Evolutionary conservation across 2,113 vertebrate species (phyloP).

Genomic region (Cinclus cinclus): DNA sequence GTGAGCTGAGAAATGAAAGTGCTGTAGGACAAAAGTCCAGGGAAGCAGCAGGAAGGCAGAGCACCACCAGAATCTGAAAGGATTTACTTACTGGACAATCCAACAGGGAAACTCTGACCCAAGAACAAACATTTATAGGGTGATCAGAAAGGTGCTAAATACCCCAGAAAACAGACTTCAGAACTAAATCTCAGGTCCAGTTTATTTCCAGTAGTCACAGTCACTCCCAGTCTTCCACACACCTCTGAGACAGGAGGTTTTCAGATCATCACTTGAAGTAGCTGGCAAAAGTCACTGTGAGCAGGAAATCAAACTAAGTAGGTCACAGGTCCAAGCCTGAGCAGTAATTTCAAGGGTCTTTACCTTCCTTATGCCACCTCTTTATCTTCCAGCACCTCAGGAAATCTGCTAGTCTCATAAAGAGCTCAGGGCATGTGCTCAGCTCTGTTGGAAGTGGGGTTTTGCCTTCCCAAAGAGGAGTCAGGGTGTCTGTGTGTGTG

Average conservation of each 20-base stretch:
- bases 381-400: not conserved
- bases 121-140: not conserved
- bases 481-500: not conserved
- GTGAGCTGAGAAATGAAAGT: not conserved
- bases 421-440: rapidly evolving
- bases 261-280: not conserved
- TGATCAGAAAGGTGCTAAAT: not conserved
- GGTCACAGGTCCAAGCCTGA: not conserved
- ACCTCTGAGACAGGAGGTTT: not conserved
- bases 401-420: not conserved
- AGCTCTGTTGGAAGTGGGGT: rapidly evolving
- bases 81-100: not conserved
- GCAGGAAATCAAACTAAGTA: not conserved
- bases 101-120: not conserved
- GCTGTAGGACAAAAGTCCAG: not conserved
- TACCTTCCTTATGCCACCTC: not conserved
- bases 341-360: not conserved
- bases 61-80: not conserved
- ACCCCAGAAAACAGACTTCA: not conserved
- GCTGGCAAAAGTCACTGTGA: not conserved
- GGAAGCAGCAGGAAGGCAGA: not conserved
- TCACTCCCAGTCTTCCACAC: not conserved
- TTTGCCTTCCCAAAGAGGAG: not conserved
- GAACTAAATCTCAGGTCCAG: not conserved
- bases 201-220: not conserved